Conservation (phyloP, 35 echinoderm and acorn worm genomes). For the Apostichopus japonicus region DNA sequence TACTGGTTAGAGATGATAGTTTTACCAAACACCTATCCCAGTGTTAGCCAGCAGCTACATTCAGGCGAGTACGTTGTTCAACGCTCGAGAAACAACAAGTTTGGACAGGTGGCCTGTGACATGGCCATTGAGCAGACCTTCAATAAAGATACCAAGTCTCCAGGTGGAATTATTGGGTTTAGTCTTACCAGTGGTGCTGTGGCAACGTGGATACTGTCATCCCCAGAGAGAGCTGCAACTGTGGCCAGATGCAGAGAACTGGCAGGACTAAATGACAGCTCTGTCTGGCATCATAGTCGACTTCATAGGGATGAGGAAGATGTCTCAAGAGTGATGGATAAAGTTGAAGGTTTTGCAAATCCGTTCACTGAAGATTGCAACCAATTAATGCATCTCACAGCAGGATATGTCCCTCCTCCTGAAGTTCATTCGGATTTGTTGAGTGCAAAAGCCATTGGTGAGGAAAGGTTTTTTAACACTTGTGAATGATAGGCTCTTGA, state of each 20-base stretch:
- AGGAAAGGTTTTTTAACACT: not conserved
- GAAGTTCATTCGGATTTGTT: conserved; percentile 9
- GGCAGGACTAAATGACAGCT: not conserved
- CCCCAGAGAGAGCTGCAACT: not conserved
- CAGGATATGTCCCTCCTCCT: not conserved
- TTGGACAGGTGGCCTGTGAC: conserved; percentile 21
- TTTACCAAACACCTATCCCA: not conserved
- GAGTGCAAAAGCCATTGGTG: not conserved
- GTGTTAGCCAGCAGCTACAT: not conserved
- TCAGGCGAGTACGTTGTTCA: conserved; percentile 10
- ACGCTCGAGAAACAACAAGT: not conserved
- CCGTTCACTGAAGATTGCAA: not conserved
- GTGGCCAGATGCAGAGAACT: not conserved
- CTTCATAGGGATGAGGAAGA: conserved; percentile 11
- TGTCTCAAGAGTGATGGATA: not conserved
- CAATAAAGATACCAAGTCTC: conserved; percentile 35
- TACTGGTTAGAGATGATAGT: not conserved
- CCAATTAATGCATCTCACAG: not conserved
- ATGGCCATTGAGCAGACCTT: conserved; percentile 19
- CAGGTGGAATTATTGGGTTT: not conserved
- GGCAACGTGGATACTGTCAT: not conserved
- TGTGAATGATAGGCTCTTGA: not conserved
- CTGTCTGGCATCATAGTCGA: not conserved
- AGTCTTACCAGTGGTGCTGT: not conserved
- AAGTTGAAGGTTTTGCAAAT: not conserved